A percentile compares a stretch with the other conserved stretches of the same genome.
phyloP scores from a whole-genome alignment of 2,797 vertebrate species.

The Lepus oiostolus region DNA sequence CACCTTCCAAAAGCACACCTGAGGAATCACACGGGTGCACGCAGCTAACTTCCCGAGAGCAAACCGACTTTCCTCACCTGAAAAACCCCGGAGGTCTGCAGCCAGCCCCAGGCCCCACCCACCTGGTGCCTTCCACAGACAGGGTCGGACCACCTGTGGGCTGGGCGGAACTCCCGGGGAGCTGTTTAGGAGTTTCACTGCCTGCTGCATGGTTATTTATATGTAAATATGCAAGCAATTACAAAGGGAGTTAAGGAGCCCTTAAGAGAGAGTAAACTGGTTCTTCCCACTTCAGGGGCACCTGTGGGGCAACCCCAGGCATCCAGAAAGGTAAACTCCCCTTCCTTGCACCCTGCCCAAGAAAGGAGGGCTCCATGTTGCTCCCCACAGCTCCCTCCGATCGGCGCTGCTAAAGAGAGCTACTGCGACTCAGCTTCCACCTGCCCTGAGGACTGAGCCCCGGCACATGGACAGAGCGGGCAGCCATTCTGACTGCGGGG shows the following conservation, averaged over 20 bases:
- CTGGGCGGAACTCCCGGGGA: neutral
- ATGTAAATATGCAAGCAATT: slow-evolving; percentile 63
- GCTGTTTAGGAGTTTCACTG: neutral
- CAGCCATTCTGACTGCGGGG: neutral
- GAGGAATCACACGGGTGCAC: neutral
- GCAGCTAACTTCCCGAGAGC: neutral
- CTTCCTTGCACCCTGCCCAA: neutral
- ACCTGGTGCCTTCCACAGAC: neutral
- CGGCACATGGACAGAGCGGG: neutral
- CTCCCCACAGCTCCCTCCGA: neutral
- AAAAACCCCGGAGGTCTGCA: neutral
- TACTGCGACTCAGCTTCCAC: too few relatives aligned
- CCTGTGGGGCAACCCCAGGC: neutral
- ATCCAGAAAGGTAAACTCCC: slow-evolving; percentile 10
- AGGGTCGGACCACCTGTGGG: too few relatives aligned
- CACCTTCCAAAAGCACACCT: neutral
- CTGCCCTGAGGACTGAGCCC: neutral
- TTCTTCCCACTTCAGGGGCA: neutral
- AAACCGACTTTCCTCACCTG: neutral
- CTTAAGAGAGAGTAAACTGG: neutral
- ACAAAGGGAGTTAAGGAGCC: slow-evolving; percentile 34
- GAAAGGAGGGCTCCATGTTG: neutral
- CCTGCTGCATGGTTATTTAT: slow-evolving; percentile 18
- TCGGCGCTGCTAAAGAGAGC: neutral
- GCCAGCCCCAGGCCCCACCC: neutral